Conservation (phyloP, 2,113 vertebrate genomes). For the Oncorhynchus mykiss region DNA sequence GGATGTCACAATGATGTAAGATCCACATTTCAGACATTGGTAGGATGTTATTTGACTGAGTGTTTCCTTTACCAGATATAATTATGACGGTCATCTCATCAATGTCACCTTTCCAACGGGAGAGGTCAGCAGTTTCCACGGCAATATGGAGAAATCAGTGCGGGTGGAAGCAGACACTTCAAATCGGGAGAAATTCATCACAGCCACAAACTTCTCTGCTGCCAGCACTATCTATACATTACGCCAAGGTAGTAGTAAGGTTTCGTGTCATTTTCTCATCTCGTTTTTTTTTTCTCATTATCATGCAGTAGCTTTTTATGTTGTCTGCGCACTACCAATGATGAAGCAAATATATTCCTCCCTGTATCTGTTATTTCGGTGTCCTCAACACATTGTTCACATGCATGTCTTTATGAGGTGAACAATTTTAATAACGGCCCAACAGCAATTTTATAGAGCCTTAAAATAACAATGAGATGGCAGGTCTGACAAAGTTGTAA, state of each 20-base stretch:
- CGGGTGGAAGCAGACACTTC: conserved; percentile 83
- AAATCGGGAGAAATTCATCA: conserved; percentile 83
- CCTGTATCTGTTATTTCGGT: neutral
- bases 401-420: neutral
- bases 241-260: conserved; percentile 77
- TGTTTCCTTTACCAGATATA: conserved; percentile 74
- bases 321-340: too few species aligned
- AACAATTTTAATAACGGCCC: neutral
- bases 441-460: neutral
- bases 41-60: neutral
- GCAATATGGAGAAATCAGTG: conserved; percentile 80
- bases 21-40: too few species aligned
- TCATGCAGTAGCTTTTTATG: too few species aligned
- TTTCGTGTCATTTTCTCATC: neutral
- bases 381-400: neutral
- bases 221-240: conserved; percentile 84
- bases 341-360: neutral
- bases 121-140: conserved; percentile 86
- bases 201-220: conserved; percentile 84
- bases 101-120: conserved; percentile 87
- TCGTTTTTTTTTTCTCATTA: neutral
- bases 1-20: too few species aligned
- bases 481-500: neutral
- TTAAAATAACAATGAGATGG: neutral
- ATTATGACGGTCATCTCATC: conserved; percentile 83